Conservation (phyloP, 2,797 vertebrate species). For the Thunnus albacares region DNA sequence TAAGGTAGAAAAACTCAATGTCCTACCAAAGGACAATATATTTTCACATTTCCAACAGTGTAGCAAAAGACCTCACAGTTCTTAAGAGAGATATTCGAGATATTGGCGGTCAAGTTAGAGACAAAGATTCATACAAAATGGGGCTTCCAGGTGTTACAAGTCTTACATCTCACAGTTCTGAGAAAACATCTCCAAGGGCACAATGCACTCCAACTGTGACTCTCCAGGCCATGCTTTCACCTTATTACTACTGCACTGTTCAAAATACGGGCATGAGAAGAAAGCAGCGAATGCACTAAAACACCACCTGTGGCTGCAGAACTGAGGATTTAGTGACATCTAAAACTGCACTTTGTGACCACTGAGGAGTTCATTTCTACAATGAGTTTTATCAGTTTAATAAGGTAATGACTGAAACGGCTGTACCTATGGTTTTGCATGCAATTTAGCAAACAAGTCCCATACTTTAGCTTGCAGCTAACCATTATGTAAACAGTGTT, state of each 20-base stretch:
- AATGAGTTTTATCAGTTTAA: neutral
- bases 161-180: slow-evolving; percentile 27
- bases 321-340: neutral
- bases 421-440: neutral
- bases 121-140: slow-evolving; percentile 24
- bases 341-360: slow-evolving; percentile 12
- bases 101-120: slow-evolving; percentile 33
- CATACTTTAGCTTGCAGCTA: neutral
- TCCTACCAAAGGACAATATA: slow-evolving; percentile 7
- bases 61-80: slow-evolving; percentile 14
- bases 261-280: neutral
- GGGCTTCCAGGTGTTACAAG: slow-evolving; percentile 16
- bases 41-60: slow-evolving; percentile 36
- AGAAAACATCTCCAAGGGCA: slow-evolving; percentile 1
- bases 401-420: neutral
- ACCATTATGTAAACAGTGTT: neutral
- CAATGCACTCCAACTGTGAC: slow-evolving; percentile 30
- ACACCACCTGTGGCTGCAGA: slow-evolving; percentile 4
- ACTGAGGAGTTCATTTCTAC: neutral
- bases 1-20: slow-evolving; percentile 27
- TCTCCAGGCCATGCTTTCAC: slow-evolving; percentile 35
- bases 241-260: slow-evolving; percentile 15
- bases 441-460: slow-evolving; percentile 1
- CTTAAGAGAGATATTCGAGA: slow-evolving; percentile 57
- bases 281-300: slow-evolving; percentile 6